phyloP scores from a whole-genome alignment of 2,888 invertebrate genomes.

The Linnaemya vulpina region DNA sequence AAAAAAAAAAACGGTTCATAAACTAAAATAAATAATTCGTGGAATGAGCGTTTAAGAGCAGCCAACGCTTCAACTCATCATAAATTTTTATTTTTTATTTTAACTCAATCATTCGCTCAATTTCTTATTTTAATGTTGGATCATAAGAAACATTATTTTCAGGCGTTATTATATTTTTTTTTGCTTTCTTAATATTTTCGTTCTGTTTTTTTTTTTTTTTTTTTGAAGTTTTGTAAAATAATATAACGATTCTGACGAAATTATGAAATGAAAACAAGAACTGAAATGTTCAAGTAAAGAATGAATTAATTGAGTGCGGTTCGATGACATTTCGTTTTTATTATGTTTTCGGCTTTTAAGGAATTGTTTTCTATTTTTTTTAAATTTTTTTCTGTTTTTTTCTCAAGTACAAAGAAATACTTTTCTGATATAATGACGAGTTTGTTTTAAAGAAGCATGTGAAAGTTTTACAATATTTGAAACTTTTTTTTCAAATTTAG shows the following conservation, averaged over 20 bases:
- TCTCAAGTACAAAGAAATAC: too few species aligned
- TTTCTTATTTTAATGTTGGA: conserved; percentile 47
- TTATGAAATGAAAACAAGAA: conserved; percentile 60
- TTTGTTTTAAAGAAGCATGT: not conserved
- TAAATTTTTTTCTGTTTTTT: not conserved
- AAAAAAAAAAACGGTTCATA: conserved; percentile 39
- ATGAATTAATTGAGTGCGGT: conserved; percentile 39
- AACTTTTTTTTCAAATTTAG: not conserved
- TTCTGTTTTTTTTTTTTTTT: conserved; percentile 15
- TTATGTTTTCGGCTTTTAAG: conserved; percentile 26
- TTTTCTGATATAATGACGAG: conserved; percentile 13
- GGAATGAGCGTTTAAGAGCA: conserved; percentile 50
- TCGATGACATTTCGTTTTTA: conserved; percentile 70
- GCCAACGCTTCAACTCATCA: conserved; percentile 44
- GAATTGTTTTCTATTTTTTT: not conserved
- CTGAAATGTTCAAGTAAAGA: conserved; percentile 22
- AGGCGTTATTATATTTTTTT: not conserved
- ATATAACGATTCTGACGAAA: conserved; percentile 57
- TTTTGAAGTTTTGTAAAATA: conserved; percentile 42
- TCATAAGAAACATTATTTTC: conserved; percentile 49
- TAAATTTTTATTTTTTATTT: conserved; percentile 33
- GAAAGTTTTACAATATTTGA: not conserved
- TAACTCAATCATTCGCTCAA: conserved; percentile 54
- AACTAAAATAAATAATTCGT: conserved; percentile 60
- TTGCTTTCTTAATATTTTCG: conserved; percentile 4